phyloP scores from a whole-genome alignment of 2,113 vertebrate genomes.

The Micronycteris hirsuta region DNA sequence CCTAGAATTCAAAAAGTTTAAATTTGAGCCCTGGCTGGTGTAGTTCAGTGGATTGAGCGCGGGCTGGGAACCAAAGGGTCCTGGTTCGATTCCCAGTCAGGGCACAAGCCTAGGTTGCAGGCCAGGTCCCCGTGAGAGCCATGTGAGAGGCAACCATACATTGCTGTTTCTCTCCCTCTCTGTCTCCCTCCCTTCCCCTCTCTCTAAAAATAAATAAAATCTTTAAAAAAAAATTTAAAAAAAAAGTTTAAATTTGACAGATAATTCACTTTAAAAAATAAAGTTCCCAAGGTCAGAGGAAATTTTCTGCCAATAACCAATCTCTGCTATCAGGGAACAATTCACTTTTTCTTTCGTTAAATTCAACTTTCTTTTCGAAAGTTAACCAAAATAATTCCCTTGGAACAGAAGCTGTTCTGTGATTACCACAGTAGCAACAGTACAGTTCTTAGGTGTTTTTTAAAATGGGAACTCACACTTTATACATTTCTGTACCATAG shows the following conservation, averaged over 20 bases:
- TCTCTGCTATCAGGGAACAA: neutral
- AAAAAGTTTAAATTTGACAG: slow-evolving; percentile 20
- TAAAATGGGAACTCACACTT: neutral
- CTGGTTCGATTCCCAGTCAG: too few species aligned
- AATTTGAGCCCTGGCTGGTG: too few species aligned
- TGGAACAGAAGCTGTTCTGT: neutral
- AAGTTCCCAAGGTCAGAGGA: neutral
- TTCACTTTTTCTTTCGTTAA: slow-evolving; percentile 13
- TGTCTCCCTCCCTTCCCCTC: too few species aligned
- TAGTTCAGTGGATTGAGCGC: too few species aligned
- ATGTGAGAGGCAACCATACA: too few species aligned
- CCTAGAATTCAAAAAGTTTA: slow-evolving; percentile 2
- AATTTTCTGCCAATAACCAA: neutral
- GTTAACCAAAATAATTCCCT: slow-evolving; percentile 2
- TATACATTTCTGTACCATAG: neutral
- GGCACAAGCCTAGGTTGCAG: too few species aligned
- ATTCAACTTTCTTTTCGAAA: neutral
- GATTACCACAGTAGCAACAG: neutral
- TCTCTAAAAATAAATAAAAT: too few species aligned
- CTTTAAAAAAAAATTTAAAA: too few species aligned
- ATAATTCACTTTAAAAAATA: neutral
- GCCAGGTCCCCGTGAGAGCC: too few species aligned
- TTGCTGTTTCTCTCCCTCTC: too few species aligned
- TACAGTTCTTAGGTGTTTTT: neutral
- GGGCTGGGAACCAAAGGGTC: too few species aligned